phyloP scores from a whole-genome alignment of 1,140 invertebrate genomes.

The Zeugodacus cucurbitae region DNA sequence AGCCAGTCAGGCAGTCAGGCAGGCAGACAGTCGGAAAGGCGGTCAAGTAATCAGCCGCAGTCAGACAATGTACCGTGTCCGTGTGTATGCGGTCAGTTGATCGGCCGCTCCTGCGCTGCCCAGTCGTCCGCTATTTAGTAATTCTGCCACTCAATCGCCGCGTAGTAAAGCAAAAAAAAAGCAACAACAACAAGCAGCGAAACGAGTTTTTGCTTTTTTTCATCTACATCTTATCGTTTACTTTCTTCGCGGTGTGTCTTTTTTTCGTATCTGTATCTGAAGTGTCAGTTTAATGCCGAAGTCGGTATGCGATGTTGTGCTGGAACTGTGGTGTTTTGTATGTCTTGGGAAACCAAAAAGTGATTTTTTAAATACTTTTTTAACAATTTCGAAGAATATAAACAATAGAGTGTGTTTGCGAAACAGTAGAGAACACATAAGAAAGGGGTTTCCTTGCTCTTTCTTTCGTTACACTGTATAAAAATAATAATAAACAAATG shows the following conservation, averaged over 20 bases:
- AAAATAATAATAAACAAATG: not conserved
- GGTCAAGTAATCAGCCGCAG: not conserved
- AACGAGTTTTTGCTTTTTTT: constrained; percentile 3
- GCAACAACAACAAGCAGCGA: not conserved
- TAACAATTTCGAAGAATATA: not conserved
- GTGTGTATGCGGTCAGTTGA: not conserved
- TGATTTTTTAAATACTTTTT: not conserved
- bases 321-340: not conserved
- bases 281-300: not conserved
- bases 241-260: not conserved
- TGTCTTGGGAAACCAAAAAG: not conserved
- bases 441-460: not conserved
- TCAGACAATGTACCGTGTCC: not conserved
- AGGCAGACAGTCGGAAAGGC: not conserved
- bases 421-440: not conserved
- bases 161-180: not conserved
- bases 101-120: not conserved
- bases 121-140: constrained; percentile 2
- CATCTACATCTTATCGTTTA: not conserved
- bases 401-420: not conserved
- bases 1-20: not conserved
- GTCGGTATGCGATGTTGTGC: not conserved
- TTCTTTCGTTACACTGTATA: not conserved
- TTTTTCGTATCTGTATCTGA: not conserved
- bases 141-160: not conserved